Evolutionary conservation across 2,797 vertebrate genomes (phyloP).

Genomic region (Enteromius radiatus): DNA sequence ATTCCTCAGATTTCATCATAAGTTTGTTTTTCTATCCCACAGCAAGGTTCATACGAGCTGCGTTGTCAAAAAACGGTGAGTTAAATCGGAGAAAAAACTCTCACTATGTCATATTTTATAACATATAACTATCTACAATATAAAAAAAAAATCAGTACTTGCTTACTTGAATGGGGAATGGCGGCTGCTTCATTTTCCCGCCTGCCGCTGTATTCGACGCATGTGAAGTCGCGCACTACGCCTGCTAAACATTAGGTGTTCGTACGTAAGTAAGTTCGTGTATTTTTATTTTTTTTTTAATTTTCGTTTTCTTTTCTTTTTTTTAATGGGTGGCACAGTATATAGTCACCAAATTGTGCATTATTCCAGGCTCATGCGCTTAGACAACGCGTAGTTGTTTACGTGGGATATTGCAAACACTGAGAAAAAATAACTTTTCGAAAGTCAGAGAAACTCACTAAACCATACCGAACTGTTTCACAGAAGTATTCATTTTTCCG

Average conservation of each 20-base stretch:
- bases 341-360: background rate
- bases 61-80: slow-evolving; percentile 84
- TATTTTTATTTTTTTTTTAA: background rate
- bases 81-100: slow-evolving; percentile 23
- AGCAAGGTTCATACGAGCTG: slow-evolving; percentile 83
- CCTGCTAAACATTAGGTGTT: no score
- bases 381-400: background rate
- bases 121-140: background rate
- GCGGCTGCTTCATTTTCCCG: background rate
- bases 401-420: background rate
- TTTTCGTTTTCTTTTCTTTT: background rate
- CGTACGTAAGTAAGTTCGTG: background rate
- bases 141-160: background rate
- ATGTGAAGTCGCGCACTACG: no score
- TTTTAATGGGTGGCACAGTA: background rate
- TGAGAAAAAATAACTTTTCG: background rate
- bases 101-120: background rate
- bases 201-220: background rate
- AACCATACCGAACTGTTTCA: background rate
- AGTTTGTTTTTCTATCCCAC: slow-evolving; percentile 87
- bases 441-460: background rate
- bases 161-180: background rate
- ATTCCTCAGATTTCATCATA: slow-evolving; percentile 85
- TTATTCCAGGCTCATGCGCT: background rate
- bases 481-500: background rate